Evolutionary conservation across 2,797 vertebrate genomes (phyloP).

Genomic region (Acanthiza pusilla): DNA sequence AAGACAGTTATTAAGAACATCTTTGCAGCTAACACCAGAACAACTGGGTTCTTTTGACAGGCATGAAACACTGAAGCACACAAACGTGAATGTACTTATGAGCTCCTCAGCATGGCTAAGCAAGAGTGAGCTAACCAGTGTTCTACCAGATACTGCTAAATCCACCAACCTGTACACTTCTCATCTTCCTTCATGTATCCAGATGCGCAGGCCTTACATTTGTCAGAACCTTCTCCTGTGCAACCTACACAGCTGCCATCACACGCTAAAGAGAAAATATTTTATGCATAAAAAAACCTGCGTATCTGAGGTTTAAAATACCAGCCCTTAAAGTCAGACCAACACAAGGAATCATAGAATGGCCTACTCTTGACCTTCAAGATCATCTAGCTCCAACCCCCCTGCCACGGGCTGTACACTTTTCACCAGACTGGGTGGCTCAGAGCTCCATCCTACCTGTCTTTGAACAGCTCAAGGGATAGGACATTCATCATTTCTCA

Average conservation of each 20-base stretch:
- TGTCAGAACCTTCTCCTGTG: slow-evolving; percentile 80
- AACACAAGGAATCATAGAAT: background rate
- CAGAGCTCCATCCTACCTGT: background rate
- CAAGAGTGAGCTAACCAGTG: background rate
- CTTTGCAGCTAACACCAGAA: background rate
- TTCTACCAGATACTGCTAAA: background rate
- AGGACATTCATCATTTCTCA: background rate
- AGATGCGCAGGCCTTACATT: slow-evolving; percentile 78
- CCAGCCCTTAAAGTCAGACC: background rate
- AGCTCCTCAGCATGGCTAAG: background rate
- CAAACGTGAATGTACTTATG: fast-evolving
- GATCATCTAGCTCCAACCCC: background rate
- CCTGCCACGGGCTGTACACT: fast-evolving
- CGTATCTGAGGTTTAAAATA: background rate
- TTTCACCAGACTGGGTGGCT: background rate
- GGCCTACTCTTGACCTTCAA: background rate
- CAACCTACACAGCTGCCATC: slow-evolving; percentile 84
- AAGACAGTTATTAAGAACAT: background rate
- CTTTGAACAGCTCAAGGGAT: background rate
- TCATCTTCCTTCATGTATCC: slow-evolving; percentile 80
- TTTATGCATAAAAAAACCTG: background rate
- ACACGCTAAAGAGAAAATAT: slow-evolving; percentile 76
- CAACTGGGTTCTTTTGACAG: background rate
- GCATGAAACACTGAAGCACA: background rate
- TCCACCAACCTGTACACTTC: slow-evolving; percentile 81